phyloP scores from a whole-genome alignment of 2,888 invertebrate species.

The Leptothorax acervorum region DNA sequence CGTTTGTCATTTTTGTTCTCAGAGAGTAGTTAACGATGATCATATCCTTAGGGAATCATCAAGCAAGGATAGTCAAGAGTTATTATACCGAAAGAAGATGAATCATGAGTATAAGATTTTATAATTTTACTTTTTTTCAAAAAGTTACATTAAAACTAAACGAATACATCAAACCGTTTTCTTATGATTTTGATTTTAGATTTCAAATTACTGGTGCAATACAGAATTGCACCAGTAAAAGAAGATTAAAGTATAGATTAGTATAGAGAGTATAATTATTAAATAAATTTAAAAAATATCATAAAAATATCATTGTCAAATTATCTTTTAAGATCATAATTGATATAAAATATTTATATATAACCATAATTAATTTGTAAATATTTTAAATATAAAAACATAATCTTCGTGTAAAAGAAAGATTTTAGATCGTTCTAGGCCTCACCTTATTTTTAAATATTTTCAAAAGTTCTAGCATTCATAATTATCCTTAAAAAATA shows the following conservation, averaged over 20 bases:
- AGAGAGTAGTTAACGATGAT: conserved; percentile 59
- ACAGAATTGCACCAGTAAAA: neutral
- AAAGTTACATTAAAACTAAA: conserved; percentile 7
- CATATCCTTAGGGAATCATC: conserved; percentile 3
- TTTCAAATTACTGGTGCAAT: neutral
- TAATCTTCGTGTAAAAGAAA: neutral
- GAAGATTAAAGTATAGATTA: neutral
- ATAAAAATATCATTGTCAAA: neutral
- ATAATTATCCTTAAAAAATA: neutral
- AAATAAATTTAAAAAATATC: neutral
- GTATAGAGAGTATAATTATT: neutral
- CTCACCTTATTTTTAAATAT: conserved; percentile 3
- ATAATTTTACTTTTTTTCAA: neutral
- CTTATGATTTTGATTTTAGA: neutral
- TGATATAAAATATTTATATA: neutral
- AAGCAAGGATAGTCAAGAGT: neutral
- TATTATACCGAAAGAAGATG: neutral
- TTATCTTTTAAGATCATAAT: neutral
- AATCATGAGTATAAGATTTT: neutral
- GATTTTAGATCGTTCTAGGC: neutral
- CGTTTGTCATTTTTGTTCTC: conserved; percentile 63
- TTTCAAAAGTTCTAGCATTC: neutral
- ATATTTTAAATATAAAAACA: neutral
- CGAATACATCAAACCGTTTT: neutral
- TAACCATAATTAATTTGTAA: neutral